Base-by-base conservation (phyloP, 2,888 invertebrate species). In the Hyposoter didymator region DNA sequence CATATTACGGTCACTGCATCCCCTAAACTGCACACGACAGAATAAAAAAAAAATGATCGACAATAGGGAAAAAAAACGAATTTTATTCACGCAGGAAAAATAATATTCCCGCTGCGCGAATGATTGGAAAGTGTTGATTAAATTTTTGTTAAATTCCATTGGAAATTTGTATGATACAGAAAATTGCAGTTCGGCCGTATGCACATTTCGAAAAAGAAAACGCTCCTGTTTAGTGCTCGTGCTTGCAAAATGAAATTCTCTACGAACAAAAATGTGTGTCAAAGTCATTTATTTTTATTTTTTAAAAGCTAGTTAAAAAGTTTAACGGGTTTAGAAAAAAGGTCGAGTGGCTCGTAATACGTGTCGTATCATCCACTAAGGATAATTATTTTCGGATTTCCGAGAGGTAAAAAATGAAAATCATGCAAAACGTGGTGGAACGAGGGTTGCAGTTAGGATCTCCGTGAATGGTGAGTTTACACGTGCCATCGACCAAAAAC, bases 381-480 rank as follows among this genome's bases (percentile, higher is more conserved):
- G 10, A 28, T 45, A 64, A 64, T 72, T 76, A 80, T 64, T 78
- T 28, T 49, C 39, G 45, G 28, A 55, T 17, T 75, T n/a, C 43
- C 78, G 49, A n/a, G 49, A n/a, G 59, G 47, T 67, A 19, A 52
- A 8, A 45, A 67, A 32, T 19, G 45, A 59, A 49, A 81, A 81
- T 69, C 72, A 55, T 76, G 64, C 52, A 72, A 76, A 72, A 76
- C 55, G 72, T 59, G 76, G 64, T 19, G 28, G 55, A 75, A 79
- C 79, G 84, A 74, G 64, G 62, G 64, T 70, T 64, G 43, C 22
- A 76, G 72, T 49, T 35, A 47, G 49, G 39, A 67, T 73, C 73
- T 35, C 43, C 49, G 52, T 74, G 84, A 84, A 80, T 74, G 76
- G 84, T 76, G 76, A 28, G 59, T 81, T 84, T 81, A 84, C 86